Conservation (phyloP, 2,888 invertebrate species). For the Acleris cristana region DNA sequence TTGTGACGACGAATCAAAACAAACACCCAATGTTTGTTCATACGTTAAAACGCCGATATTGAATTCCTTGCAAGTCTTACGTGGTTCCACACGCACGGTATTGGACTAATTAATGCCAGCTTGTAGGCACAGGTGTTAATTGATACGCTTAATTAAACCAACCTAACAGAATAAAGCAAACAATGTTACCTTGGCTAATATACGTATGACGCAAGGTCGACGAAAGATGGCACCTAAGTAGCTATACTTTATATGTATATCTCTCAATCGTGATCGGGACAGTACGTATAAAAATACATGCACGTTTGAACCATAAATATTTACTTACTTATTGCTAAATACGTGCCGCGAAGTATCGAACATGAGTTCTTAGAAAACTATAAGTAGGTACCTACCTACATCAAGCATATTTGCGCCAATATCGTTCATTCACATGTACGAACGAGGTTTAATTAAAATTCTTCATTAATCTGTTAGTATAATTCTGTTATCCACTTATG, state of each 20-base stretch:
- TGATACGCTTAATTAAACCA: constrained; percentile 58
- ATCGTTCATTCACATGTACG: constrained; percentile 5
- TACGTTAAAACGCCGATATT: background rate
- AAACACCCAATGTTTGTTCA: background rate
- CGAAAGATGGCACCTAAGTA: constrained; percentile 36
- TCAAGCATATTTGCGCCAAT: background rate
- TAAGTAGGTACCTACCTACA: background rate
- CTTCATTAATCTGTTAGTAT: constrained; percentile 24
- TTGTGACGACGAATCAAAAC: background rate
- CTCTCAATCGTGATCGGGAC: background rate
- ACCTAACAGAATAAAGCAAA: constrained; percentile 45
- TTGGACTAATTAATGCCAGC: constrained; percentile 47
- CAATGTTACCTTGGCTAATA: constrained; percentile 46
- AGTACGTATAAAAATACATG: background rate
- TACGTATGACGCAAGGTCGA: constrained; percentile 41
- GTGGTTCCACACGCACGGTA: constrained; percentile 21
- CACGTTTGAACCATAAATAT: constrained; percentile 10
- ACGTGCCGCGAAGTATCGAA: constrained; percentile 12
- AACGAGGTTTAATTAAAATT: constrained; percentile 28
- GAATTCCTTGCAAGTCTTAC: constrained; percentile 2
- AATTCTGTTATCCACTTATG: constrained; percentile 21
- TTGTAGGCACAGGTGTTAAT: constrained; percentile 57
- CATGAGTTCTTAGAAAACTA: background rate
- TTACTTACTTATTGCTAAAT: constrained; percentile 1
- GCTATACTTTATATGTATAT: background rate